Base-by-base conservation (phyloP, 1,140 invertebrate genomes). In the Drosophila ananassae region DNA sequence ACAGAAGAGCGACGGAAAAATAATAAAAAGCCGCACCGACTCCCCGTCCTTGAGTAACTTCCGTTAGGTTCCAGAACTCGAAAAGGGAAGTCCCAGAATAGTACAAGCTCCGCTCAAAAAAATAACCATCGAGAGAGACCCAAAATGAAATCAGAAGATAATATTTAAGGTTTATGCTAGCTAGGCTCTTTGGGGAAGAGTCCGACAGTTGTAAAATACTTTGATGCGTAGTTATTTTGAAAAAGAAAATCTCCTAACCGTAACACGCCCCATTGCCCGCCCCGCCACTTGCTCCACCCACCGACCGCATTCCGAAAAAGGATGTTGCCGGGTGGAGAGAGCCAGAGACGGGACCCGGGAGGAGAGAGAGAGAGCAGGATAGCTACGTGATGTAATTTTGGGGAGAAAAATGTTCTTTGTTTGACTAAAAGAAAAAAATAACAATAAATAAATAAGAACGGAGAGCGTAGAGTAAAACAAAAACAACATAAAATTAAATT, bases 401-500 rank as follows among this genome's bases (percentile, higher is more conserved):
- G 58, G 55, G 44, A 51, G 51, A 64, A 75, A 85, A 78, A 82
- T 82, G 61, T 80, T 80, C 78, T 85, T 85, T 85, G 78, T 89
- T 85, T 87, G 75, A 55, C 67, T 55, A 44, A 13, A 25, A 50
- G 39, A 44, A 61, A 60, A 72, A 63, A 75, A 81, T 64, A 50
- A 77, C 55, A 77, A 81, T 66, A 85, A 85, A 85, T 75, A 77
- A 71, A 82, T 75, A 84, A 81, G 78, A 75, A 87, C 61, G 71
- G 73, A 77, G 77, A 74, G 79, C 69, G 73, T 63, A 74, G 79
- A 76, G 83, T 62, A 56, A 77, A 81, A 84, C 66, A 63, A 71
- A 74, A 87, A 85, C 82, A 87, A 87, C 59, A 82, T 74, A 63
- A 74, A 87, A 87, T 87, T 67, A 77, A 77, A 81, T 81, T 81